These are phyloP conservation scores for Desoria tigrina DNA, from an alignment of 2,888 invertebrate genomes.

Conservation along the genomic window DNA sequence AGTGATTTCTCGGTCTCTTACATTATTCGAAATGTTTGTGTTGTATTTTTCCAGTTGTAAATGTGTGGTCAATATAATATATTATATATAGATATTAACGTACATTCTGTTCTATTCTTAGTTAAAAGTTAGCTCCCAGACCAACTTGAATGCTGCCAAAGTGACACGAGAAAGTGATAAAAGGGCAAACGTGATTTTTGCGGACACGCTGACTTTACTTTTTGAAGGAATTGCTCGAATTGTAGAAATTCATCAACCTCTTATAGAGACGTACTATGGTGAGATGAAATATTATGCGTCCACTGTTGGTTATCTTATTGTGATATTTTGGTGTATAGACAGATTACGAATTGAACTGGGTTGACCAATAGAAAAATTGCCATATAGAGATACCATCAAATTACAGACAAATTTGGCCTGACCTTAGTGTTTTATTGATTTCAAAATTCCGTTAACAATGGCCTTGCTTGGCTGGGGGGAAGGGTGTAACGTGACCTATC, in stretches of 20 bases:
- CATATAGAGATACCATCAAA: too few species aligned
- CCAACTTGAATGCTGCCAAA: constrained; percentile 69
- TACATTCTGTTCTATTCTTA: constrained; percentile 54
- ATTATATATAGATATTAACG: too few species aligned
- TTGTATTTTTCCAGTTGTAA: constrained; percentile 5
- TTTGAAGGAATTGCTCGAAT: constrained; percentile 83
- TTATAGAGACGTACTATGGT: constrained; percentile 86
- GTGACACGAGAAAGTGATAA: constrained; percentile 69
- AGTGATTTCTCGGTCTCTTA: background rate
- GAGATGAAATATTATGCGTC: constrained; percentile 48
- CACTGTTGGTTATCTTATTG: too few species aligned
- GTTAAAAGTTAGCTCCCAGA: constrained; percentile 69
- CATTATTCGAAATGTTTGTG: background rate
- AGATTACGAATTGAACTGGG: too few species aligned
- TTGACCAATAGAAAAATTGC: too few species aligned
- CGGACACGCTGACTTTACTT: constrained; percentile 79
- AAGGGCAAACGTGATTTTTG: constrained; percentile 74
- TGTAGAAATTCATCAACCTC: constrained; percentile 82
- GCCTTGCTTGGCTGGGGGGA: too few species aligned
- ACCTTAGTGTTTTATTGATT: too few species aligned
- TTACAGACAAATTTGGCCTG: background rate
- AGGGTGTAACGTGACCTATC: too few species aligned
- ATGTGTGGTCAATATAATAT: too few species aligned
- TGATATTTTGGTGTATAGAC: too few species aligned
- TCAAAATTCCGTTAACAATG: too few species aligned